Conservation (phyloP, 2,797 vertebrate species). For the Pteronotus mesoamericanus region DNA sequence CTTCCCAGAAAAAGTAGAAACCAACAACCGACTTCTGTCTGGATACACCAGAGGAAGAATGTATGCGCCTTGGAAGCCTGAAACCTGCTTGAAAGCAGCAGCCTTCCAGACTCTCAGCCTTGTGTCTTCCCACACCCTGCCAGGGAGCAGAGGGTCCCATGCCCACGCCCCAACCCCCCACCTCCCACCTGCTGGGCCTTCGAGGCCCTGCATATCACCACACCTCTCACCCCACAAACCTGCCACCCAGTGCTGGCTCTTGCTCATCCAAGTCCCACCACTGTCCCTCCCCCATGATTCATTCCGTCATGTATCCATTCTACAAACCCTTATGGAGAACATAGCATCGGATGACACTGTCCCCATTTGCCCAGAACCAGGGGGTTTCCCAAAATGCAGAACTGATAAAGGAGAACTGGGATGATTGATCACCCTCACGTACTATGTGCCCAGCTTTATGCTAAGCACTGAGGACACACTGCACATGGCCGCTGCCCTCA, state of each 20-base stretch:
- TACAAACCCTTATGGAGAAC: neutral
- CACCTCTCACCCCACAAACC: neutral
- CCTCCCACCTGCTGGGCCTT: neutral
- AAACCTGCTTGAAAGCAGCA: neutral
- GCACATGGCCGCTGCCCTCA: neutral
- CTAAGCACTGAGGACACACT: neutral
- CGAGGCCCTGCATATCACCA: neutral
- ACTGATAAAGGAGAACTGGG: neutral
- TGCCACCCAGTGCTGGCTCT: neutral
- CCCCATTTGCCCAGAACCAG: neutral
- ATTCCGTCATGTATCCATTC: neutral
- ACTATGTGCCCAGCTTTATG: neutral
- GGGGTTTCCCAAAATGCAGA: neutral
- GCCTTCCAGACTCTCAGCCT: neutral
- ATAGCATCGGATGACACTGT: neutral
- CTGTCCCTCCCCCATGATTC: neutral
- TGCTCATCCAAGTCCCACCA: neutral
- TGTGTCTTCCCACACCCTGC: neutral
- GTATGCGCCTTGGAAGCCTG: neutral
- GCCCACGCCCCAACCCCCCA: neutral
- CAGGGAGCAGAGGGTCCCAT: neutral
- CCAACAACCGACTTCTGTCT: neutral
- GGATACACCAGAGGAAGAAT: neutral
- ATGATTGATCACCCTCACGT: neutral
- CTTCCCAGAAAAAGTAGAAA: neutral